Base-by-base conservation (phyloP, 2,113 vertebrate genomes). In the Corythaeola cristata region DNA sequence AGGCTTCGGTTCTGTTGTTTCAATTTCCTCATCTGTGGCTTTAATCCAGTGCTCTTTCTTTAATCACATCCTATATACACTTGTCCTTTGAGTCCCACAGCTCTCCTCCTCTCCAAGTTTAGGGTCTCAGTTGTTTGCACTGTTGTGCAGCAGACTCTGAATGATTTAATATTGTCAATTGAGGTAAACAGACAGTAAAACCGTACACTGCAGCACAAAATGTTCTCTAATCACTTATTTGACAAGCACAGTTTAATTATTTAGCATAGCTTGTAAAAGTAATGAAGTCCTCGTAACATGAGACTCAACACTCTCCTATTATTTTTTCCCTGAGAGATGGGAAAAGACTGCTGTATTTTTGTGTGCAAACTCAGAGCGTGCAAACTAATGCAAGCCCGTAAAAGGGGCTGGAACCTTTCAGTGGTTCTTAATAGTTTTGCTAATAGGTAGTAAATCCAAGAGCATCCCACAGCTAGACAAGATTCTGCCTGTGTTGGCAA, bases 391-490 rank as follows among this genome's bases (percentile, higher is more conserved):
- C 41, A 44, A 44, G 41, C 41, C 41, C 13, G 26, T 79, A 62
- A 50, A 92, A 92, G 76, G 69, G 73, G 76, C 86, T 87, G 84
- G 66, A 93, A 82, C 69, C 69, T 88, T 84, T 95, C 77, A 87
- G 77, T 89, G 66, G 71, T 93, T 86, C 76, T 96, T 95, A 88
- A 87, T 96, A 88, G 66, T 91, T 88, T 90, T 2, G 5, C 72
- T 97, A 86, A 92, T 88, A 88, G 85, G 52, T 93, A 72, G 76
- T 83, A 73, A 96, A 96, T 88, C 63, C 88, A 93, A 94, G 93
- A 94, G 89, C 76, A 96, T 96, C 96, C 64, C 64, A 82, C 86
- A 87, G 77, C 77, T 88, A 94, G 94, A 95, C 94, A 97, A 97
- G 92, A 94, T 93, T 83, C 85, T 96, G 93, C 88, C 63, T 97